Conservation (phyloP, 1,140 invertebrate genomes). For the Centruroides vittatus region DNA sequence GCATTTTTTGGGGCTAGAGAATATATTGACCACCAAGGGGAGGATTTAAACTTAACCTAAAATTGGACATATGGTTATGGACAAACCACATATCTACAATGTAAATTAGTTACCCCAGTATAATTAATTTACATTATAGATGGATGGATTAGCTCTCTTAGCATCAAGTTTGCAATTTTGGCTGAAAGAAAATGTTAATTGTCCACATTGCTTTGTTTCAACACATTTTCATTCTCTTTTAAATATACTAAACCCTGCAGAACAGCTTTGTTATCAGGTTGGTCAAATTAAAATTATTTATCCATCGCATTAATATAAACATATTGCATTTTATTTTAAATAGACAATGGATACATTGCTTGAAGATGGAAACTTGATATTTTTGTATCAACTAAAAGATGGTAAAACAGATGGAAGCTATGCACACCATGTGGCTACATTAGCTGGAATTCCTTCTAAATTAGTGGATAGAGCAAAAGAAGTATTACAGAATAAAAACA, state of each 20-base stretch:
- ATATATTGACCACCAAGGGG: too few relatives aligned
- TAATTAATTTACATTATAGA: slow-evolving; percentile 17
- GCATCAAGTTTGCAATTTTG: slow-evolving; percentile 48
- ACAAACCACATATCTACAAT: too few relatives aligned
- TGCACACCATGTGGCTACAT: slow-evolving; percentile 37
- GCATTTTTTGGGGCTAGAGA: too few relatives aligned
- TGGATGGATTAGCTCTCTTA: slow-evolving; percentile 55
- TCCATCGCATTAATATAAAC: not conserved
- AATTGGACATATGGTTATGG: too few relatives aligned
- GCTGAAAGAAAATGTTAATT: slow-evolving; percentile 35
- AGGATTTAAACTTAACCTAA: too few relatives aligned
- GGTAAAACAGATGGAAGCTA: slow-evolving; percentile 39
- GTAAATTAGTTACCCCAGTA: too few relatives aligned
- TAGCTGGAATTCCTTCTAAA: slow-evolving; percentile 30
- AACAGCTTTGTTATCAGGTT: slow-evolving; percentile 30
- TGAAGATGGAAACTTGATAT: slow-evolving; percentile 39
- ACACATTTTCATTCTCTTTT: slow-evolving; percentile 58
- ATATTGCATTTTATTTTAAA: not conserved
- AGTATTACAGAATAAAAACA: slow-evolving; percentile 19
- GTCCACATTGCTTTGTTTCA: slow-evolving; percentile 57
- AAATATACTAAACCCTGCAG: slow-evolving; percentile 28
- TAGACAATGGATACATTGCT: slow-evolving; percentile 41
- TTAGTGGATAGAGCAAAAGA: slow-evolving; percentile 28
- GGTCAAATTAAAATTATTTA: slow-evolving; percentile 4
- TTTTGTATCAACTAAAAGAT: slow-evolving; percentile 42